Conservation (phyloP, 2,888 invertebrate species). For the Hyppa rectilinea region DNA sequence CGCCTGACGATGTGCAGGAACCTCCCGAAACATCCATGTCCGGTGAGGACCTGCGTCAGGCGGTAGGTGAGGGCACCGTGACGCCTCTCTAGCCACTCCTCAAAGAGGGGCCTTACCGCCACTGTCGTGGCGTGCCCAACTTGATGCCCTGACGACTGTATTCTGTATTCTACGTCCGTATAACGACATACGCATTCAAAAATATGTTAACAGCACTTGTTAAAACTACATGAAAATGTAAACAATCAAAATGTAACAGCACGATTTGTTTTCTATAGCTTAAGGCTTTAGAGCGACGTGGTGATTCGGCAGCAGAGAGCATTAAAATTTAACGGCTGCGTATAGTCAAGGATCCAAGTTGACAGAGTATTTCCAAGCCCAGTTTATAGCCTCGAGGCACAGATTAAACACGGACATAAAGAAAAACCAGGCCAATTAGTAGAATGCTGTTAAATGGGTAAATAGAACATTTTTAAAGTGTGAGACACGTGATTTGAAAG, state of each 20-base stretch:
- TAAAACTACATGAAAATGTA: constrained; percentile 10
- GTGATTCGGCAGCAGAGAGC: constrained; percentile 38
- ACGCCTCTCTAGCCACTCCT: too few relatives aligned
- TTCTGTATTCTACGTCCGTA: neutral
- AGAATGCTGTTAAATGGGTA: neutral
- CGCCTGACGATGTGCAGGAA: too few relatives aligned
- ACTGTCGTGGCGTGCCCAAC: too few relatives aligned
- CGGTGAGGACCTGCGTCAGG: too few relatives aligned
- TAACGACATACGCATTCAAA: neutral
- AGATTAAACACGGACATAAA: constrained; percentile 27
- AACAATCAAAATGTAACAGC: constrained; percentile 18
- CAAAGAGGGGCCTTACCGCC: too few relatives aligned
- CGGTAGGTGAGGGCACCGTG: too few relatives aligned
- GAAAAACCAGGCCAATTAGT: constrained; percentile 9
- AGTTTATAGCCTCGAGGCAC: constrained; percentile 29
- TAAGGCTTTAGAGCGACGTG: constrained; percentile 39
- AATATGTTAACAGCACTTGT: constrained; percentile 3
- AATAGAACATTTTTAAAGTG: too few relatives aligned
- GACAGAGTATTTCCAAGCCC: constrained; percentile 41
- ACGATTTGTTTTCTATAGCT: constrained; percentile 13
- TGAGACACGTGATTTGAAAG: too few relatives aligned
- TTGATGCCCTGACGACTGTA: too few relatives aligned
- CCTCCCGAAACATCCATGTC: too few relatives aligned
- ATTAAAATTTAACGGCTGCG: constrained; percentile 53
- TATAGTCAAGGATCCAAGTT: constrained; percentile 31